phyloP scores from a whole-genome alignment of 2,113 vertebrate genomes.

The Passer domesticus region DNA sequence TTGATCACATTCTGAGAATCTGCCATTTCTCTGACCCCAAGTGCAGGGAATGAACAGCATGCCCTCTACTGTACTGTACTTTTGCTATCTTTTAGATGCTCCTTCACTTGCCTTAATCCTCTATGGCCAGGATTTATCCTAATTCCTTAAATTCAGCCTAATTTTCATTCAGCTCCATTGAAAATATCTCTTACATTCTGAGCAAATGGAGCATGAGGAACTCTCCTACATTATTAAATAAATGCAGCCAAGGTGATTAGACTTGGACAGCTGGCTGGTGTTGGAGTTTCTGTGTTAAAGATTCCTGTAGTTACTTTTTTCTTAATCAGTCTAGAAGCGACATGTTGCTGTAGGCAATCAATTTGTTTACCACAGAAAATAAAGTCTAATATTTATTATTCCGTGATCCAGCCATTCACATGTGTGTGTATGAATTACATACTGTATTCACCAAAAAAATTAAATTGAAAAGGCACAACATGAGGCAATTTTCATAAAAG shows the following conservation, averaged over 20 bases:
- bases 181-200: background rate
- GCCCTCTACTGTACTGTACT: background rate
- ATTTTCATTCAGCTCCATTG: background rate
- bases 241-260: background rate
- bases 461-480: background rate
- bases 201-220: background rate
- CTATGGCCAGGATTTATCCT: background rate
- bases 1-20: background rate
- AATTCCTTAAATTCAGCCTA: background rate
- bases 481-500: constrained; percentile 12
- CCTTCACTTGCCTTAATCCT: background rate
- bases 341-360: background rate
- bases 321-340: background rate
- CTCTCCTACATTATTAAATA: background rate
- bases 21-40: background rate
- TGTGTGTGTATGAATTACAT: background rate
- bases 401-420: background rate
- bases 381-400: background rate
- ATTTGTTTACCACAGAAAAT: background rate
- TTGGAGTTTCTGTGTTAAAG: background rate
- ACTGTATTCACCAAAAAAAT: background rate
- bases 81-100: background rate
- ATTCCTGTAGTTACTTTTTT: background rate
- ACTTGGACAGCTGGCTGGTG: background rate
- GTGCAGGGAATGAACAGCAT: background rate